A percentile compares a stretch with the other conserved stretches of the same genome.
phyloP scores from a whole-genome alignment of 2,888 invertebrate genomes.

The Clusia tigrina region DNA sequence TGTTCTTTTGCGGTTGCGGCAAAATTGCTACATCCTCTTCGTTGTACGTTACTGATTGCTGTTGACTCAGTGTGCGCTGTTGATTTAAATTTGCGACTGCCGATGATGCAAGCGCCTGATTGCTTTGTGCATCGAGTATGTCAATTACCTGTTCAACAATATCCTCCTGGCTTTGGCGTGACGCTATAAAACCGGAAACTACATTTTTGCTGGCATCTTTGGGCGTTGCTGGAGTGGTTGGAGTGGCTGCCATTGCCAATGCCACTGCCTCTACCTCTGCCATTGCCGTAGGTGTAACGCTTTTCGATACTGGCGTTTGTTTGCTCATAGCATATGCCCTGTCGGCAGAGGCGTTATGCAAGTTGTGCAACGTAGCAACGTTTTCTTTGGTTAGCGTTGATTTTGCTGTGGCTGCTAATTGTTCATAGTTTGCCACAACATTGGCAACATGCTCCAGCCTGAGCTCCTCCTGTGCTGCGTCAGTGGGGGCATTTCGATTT shows the following conservation, averaged over 20 bases:
- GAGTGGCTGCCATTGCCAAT: slow-evolving; percentile 24
- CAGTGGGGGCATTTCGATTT: not conserved
- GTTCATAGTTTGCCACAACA: slow-evolving; percentile 52
- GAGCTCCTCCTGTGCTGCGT: slow-evolving; percentile 32
- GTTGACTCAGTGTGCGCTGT: slow-evolving; percentile 16
- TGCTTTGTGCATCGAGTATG: slow-evolving; percentile 25
- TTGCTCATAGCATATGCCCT: not conserved
- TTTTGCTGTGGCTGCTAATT: slow-evolving; percentile 31
- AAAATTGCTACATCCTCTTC: slow-evolving; percentile 19
- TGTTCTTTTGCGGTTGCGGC: slow-evolving; percentile 29
- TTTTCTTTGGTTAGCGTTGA: not conserved
- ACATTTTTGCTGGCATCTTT: slow-evolving; percentile 30
- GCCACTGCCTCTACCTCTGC: slow-evolving; percentile 16
- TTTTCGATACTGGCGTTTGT: not conserved
- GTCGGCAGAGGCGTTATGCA: slow-evolving; percentile 11
- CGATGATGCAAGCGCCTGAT: slow-evolving; percentile 16
- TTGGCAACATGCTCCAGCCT: slow-evolving; percentile 42
- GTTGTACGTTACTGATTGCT: slow-evolving; percentile 23
- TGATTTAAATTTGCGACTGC: slow-evolving; percentile 33
- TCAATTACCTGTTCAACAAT: slow-evolving; percentile 39
- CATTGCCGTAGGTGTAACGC: not conserved
- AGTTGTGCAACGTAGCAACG: not conserved
- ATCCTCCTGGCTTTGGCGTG: slow-evolving; percentile 36
- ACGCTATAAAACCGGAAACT: slow-evolving; percentile 32
- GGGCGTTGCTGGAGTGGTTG: slow-evolving; percentile 7